Evolutionary conservation across 1,140 invertebrate genomes (phyloP).

Genomic region (Musca domestica): DNA sequence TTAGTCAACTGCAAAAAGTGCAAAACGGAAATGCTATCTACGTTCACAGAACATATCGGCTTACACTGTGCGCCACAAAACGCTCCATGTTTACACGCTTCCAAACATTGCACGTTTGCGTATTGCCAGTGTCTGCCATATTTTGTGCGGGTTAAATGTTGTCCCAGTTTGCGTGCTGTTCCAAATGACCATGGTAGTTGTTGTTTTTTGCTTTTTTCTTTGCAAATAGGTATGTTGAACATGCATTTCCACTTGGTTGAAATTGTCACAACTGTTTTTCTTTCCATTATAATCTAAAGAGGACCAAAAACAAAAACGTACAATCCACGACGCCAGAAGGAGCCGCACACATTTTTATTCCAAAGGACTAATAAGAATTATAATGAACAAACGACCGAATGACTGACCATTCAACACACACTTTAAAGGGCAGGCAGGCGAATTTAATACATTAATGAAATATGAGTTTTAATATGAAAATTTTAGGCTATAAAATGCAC

Average conservation of each 20-base stretch:
- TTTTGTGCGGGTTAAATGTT: constrained; percentile 17
- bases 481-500: constrained; percentile 15
- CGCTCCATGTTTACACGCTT: too few species aligned
- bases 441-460: neutral
- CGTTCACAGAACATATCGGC: too few species aligned
- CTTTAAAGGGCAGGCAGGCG: neutral
- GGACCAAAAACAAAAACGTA: neutral
- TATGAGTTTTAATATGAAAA: neutral
- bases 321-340: neutral
- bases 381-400: neutral
- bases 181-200: constrained; percentile 12
- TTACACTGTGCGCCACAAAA: too few species aligned
- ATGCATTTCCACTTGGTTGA: constrained; percentile 17
- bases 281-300: constrained; percentile 5
- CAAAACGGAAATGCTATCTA: too few species aligned
- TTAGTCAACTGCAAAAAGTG: too few species aligned
- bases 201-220: too few species aligned
- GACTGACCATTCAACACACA: neutral
- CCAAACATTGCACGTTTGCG: too few species aligned
- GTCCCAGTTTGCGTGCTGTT: constrained; percentile 14
- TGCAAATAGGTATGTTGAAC: neutral
- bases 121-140: too few species aligned
- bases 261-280: constrained; percentile 16
- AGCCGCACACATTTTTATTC: neutral
- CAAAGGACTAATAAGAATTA: neutral